Conservation (phyloP, 2,888 invertebrate species). For the Agonopterix alstromeriana region DNA sequence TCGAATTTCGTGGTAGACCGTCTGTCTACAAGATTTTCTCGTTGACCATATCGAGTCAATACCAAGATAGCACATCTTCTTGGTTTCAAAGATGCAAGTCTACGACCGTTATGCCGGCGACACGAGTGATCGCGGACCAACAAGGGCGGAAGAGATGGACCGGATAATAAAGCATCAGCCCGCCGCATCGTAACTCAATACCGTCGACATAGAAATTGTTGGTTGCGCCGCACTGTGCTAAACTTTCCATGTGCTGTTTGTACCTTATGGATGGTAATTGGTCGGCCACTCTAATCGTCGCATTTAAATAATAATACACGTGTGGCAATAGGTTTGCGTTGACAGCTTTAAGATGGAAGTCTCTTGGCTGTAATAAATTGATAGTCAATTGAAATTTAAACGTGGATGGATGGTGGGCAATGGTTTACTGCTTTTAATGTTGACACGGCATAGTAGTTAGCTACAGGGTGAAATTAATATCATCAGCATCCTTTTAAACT, state of each 20-base stretch:
- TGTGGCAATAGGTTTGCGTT: conserved; percentile 19
- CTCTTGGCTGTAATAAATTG: too few relatives aligned
- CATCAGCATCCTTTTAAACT: too few relatives aligned
- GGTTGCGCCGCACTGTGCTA: conserved; percentile 30
- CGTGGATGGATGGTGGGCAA: too few relatives aligned
- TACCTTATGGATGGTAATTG: conserved; percentile 57
- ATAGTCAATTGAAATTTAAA: too few relatives aligned
- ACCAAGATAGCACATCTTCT: conserved; percentile 1
- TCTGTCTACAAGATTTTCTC: too few relatives aligned
- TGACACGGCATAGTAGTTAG: too few relatives aligned
- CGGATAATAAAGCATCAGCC: conserved; percentile 69
- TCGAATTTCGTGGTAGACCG: too few relatives aligned
- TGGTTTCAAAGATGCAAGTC: neutral
- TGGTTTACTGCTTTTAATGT: too few relatives aligned
- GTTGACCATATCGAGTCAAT: too few relatives aligned
- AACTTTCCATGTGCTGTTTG: conserved; percentile 23
- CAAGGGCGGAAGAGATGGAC: conserved; percentile 73
- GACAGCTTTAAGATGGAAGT: conserved; percentile 17
- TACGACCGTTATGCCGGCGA: conserved; percentile 56
- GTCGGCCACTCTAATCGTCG: conserved; percentile 41
- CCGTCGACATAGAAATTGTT: conserved; percentile 67
- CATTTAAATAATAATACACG: conserved; percentile 46
- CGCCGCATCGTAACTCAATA: conserved; percentile 64
- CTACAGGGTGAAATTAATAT: too few relatives aligned
- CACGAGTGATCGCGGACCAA: conserved; percentile 65